Evolutionary conservation across 2,113 vertebrate genomes (phyloP), one percentile per base, ranked within the genome.

Genomic region (Solenodon paradoxus): DNA sequence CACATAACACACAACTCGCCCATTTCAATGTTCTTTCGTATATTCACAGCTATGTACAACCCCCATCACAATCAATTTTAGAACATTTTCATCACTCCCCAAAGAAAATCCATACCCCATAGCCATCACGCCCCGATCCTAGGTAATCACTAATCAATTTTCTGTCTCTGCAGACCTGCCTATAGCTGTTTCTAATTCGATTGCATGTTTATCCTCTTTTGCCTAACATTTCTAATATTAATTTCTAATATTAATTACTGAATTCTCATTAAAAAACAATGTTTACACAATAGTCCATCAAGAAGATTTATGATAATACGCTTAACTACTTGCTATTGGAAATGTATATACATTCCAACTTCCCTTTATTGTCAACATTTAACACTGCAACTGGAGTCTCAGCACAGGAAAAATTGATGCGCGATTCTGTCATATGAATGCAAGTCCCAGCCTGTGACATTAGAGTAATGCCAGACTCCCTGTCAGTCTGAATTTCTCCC

Each of bases 401-500:
- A 9, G 3, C 66, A 77, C 28, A 55, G 68, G 88, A 92, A 57
- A 40, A 92, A 82, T 2, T 90, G 64, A 72, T 93, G 19, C 72
- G 38, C 61, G 20, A 79, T 69, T 64, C 45, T 80, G 64, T 90
- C 77, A 80, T 45, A 71, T 53, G 82, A 96, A 96, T 86, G 9
- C 57, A 94, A 88, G 42, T 59, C 74, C 45, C 83, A 57, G 74
- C n/a, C 82, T 71, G 38, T 45, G 38, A 81, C 72, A 90, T 59
- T 68, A 79, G 69, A 69, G 51, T 61, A 71, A 88, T 17, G 17
- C 71, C 92, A 81, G 24, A 15, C 66, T 93, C 93, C 71, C 45
- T 40, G 38, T 53, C 35, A 93, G 66, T 30, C 69, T 80, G 17
- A 49, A 59, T 80, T 96, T 95, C 95, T 96, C 66, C 89, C 82